phyloP scores from a whole-genome alignment of 1,140 invertebrate species.

The Heliconius congener region DNA sequence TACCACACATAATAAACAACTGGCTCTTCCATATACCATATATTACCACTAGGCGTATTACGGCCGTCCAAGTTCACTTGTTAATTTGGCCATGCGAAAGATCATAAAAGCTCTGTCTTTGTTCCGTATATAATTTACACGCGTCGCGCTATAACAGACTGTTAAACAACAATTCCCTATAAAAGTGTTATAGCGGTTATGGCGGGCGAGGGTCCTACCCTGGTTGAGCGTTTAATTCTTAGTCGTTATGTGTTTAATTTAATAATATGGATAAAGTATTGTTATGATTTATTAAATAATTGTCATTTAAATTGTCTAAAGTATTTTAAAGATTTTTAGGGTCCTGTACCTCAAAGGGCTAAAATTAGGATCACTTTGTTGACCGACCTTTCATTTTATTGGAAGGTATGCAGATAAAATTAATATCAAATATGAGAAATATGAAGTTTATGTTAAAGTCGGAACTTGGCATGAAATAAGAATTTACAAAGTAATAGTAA shows the following conservation, averaged over 20 bases:
- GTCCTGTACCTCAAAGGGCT: no score
- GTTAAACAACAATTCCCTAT: constrained; percentile 46
- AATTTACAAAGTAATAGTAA: no score
- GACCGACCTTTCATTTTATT: no score
- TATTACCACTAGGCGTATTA: constrained; percentile 4
- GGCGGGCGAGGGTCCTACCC: constrained; percentile 12
- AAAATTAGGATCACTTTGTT: no score
- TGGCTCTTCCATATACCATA: neutral
- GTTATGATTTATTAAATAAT: neutral
- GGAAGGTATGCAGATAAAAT: no score
- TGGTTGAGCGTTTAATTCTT: constrained; percentile 22
- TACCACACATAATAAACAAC: neutral
- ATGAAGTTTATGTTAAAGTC: no score
- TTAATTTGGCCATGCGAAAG: constrained; percentile 36
- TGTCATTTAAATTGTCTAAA: neutral
- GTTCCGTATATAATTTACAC: constrained; percentile 37
- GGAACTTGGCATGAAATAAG: no score
- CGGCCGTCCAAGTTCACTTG: constrained; percentile 23
- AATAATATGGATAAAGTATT: constrained; percentile 16
- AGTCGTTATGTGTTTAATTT: constrained; percentile 35
- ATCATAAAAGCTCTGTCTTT: constrained; percentile 40
- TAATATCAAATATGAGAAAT: no score
- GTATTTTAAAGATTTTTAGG: no score
- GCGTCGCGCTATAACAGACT: constrained; percentile 35
- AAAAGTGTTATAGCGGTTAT: constrained; percentile 39